phyloP scores from a whole-genome alignment of 2,797 vertebrate species.

The Coccyzus lansbergi region DNA sequence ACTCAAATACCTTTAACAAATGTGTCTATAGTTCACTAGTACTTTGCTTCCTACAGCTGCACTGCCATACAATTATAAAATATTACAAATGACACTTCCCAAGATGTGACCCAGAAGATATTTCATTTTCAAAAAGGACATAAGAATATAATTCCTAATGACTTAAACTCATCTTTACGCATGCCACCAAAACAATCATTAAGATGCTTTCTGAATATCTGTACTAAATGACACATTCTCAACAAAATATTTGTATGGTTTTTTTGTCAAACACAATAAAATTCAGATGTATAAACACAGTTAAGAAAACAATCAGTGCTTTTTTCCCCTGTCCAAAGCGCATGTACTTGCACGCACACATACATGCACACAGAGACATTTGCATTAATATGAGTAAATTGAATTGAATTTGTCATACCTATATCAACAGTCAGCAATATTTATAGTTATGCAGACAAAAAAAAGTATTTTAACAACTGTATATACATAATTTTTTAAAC shows the following conservation, averaged over 20 bases:
- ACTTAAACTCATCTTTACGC: not conserved
- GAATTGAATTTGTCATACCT: not conserved
- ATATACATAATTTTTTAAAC: accelerated
- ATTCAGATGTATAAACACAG: not conserved
- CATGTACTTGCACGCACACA: not conserved
- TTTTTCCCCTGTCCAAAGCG: not conserved
- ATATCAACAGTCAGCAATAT: not conserved
- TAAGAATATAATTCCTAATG: not conserved
- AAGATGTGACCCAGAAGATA: not conserved
- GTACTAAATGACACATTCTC: not conserved
- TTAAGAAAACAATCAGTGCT: not conserved
- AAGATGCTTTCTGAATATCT: not conserved
- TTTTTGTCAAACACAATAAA: not conserved
- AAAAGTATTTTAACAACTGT: not conserved
- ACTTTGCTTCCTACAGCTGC: not conserved
- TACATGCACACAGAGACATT: accelerated
- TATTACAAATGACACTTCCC: not conserved
- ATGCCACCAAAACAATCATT: not conserved
- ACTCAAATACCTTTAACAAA: not conserved
- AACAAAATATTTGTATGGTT: not conserved
- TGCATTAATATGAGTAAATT: not conserved
- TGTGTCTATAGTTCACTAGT: not conserved
- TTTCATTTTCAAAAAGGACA: not conserved
- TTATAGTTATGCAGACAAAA: not conserved
- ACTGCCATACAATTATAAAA: not conserved